Base-by-base conservation (phyloP, 2,113 vertebrate species). In the Tylochromis polylepis region DNA sequence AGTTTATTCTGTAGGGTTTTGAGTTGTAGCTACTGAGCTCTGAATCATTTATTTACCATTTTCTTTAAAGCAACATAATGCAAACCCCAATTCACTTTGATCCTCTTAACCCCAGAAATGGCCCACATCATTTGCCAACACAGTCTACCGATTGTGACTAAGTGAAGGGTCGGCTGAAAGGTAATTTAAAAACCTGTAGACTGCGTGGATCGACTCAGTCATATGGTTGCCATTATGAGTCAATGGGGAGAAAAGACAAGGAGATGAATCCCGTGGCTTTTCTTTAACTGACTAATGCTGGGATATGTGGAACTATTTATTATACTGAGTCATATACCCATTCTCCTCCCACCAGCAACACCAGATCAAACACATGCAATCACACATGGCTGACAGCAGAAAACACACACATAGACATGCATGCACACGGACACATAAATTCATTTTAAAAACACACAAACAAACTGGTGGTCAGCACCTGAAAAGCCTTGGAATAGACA, bases 301-400 rank as follows among this genome's bases (percentile, higher is more conserved):
- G 57, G 86, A 92, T 85, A 83, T 60, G 84, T 91, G 85, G 53
- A 92, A 87, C 77, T 84, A 89, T 91, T 88, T 88, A 89, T 91
- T 88, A 16, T 14, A 58, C 65, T 91, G 93, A 95, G 85, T 94
- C 94, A 94, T 31, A 83, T 16, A 78, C 9, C 53, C 56, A 31
- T 84, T 85, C 55, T 87, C 81, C 91, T 85, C 89, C 89, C n/a
- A 90, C 89, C 43, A n/a, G 65, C 29, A 53, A 83, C 83, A 85
- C 38, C 36, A 58, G 49, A 38, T 75, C 70, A 85, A 46, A 83
- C 24, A 81, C 81, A 89, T 27, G 27, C 72, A 51, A 51, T 53
- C 53, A 81, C 41, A 34, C 31, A 77, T 1, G 2, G 4, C 46
- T 77, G 72, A 67, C 77, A 31, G 31, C 31, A 65, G 60, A 65